These are phyloP conservation scores for Catostomus latipinnis DNA, from an alignment of 2,797 vertebrate species.

Conservation along the genomic window DNA sequence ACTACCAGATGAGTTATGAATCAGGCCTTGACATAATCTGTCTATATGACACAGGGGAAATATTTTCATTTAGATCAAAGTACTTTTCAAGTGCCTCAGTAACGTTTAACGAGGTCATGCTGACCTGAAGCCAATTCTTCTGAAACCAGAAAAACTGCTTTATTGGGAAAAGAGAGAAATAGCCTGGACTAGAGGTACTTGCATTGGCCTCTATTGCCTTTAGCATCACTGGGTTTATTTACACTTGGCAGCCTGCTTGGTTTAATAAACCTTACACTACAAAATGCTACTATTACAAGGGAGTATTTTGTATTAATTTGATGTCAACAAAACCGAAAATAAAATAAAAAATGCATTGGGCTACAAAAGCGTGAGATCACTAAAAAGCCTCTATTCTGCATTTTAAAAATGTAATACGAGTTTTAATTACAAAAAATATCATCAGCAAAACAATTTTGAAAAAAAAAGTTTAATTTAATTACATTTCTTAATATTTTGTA, in stretches of 20 bases:
- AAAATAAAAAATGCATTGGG: background rate
- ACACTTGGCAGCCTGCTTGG: no score
- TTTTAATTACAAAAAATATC: no score
- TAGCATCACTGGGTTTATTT: background rate
- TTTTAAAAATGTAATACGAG: no score
- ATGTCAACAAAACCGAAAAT: background rate
- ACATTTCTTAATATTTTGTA: no score
- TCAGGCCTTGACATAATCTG: background rate
- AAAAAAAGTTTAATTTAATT: no score
- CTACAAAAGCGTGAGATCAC: no score
- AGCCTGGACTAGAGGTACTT: no score
- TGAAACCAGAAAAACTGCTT: background rate
- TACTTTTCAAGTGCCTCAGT: slow-evolving; percentile 24
- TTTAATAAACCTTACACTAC: background rate
- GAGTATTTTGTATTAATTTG: background rate
- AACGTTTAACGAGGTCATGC: slow-evolving; percentile 22
- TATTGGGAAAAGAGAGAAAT: no score
- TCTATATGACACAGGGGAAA: slow-evolving; percentile 18
- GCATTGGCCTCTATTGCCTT: background rate
- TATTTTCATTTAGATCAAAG: slow-evolving; percentile 31
- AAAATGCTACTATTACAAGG: background rate
- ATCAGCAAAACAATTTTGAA: no score
- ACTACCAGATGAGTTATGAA: slow-evolving; percentile 23
- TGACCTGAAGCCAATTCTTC: slow-evolving; percentile 33
- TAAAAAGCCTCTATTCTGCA: no score